phyloP scores from a whole-genome alignment of 2,888 invertebrate genomes.

The Drosophila paranaensis region DNA sequence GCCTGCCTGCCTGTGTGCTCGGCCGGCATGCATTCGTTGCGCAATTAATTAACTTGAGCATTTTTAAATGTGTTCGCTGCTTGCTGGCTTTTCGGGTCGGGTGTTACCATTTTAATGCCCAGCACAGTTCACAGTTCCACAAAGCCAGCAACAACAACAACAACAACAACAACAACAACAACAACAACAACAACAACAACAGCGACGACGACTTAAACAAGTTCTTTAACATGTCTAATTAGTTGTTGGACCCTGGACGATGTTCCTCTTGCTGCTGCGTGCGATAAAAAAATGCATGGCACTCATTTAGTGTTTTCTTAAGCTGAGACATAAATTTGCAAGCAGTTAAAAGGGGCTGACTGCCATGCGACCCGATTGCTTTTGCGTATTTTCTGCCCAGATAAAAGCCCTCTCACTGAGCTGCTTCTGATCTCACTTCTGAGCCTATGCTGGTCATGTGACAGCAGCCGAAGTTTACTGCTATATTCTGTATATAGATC shows the following conservation, averaged over 20 bases:
- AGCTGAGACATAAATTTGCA: slow-evolving; percentile 77
- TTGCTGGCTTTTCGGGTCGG: slow-evolving; percentile 55
- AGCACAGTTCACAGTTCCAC: slow-evolving; percentile 32
- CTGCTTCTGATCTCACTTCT: slow-evolving; percentile 13
- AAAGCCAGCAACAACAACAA: slow-evolving; percentile 32
- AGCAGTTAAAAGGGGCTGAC: slow-evolving; percentile 64
- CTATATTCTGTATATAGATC: no score
- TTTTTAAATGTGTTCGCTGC: slow-evolving; percentile 75
- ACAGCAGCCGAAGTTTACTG: not conserved
- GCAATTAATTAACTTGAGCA: slow-evolving; percentile 79
- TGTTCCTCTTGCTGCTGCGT: slow-evolving; percentile 59
- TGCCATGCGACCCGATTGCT: slow-evolving; percentile 57
- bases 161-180: slow-evolving; percentile 39
- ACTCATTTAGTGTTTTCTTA: slow-evolving; percentile 79
- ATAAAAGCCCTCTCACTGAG: slow-evolving; percentile 24
- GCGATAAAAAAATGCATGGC: slow-evolving; percentile 78
- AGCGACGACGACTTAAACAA: slow-evolving; percentile 60
- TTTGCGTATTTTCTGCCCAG: slow-evolving; percentile 31
- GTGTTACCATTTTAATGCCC: slow-evolving; percentile 73
- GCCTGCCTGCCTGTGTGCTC: not conserved
- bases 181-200: slow-evolving; percentile 36
- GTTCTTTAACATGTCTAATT: slow-evolving; percentile 84
- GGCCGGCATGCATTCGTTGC: slow-evolving; percentile 60
- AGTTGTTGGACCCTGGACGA: slow-evolving; percentile 72
- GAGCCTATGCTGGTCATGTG: not conserved